Conservation (phyloP, 2,113 vertebrate genomes). For the Psettodes erumei region DNA sequence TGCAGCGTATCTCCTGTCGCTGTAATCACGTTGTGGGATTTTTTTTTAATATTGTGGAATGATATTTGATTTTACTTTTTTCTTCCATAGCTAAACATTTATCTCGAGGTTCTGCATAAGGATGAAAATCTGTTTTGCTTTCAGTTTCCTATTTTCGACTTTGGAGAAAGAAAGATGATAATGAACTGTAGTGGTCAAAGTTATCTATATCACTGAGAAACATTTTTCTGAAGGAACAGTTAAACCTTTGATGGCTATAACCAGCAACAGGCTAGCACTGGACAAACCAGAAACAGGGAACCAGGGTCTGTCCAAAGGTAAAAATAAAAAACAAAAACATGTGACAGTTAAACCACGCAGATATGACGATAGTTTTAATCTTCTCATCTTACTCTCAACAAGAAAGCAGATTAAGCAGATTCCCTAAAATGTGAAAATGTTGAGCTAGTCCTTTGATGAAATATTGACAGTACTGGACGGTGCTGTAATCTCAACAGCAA, state of each 20-base stretch:
- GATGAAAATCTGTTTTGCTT: neutral
- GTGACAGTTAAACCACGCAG: neutral
- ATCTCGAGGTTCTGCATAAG: neutral
- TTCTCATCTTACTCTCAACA: neutral
- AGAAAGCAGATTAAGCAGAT: neutral
- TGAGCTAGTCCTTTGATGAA: neutral
- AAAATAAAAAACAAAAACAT: too few species aligned
- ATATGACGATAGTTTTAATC: neutral
- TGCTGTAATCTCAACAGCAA: conserved; percentile 11
- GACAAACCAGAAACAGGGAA: neutral
- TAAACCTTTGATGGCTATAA: neutral
- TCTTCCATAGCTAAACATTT: neutral
- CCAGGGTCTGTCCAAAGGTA: neutral
- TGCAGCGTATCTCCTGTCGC: conserved; percentile 22
- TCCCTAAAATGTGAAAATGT: conserved; percentile 1
- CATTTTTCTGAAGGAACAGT: neutral
- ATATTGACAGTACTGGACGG: conserved; percentile 6
- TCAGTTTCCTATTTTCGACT: neutral
- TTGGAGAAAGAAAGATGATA: neutral
- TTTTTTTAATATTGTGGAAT: conserved; percentile 16
- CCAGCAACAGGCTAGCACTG: neutral
- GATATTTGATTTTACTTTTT: conserved; percentile 11
- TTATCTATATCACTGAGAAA: neutral
- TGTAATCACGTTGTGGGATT: conserved; percentile 16
- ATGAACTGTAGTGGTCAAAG: too few species aligned